Evolutionary conservation across 64 coral and sea anemone genomes (phyloP).

Genomic region (Montipora sp.): DNA sequence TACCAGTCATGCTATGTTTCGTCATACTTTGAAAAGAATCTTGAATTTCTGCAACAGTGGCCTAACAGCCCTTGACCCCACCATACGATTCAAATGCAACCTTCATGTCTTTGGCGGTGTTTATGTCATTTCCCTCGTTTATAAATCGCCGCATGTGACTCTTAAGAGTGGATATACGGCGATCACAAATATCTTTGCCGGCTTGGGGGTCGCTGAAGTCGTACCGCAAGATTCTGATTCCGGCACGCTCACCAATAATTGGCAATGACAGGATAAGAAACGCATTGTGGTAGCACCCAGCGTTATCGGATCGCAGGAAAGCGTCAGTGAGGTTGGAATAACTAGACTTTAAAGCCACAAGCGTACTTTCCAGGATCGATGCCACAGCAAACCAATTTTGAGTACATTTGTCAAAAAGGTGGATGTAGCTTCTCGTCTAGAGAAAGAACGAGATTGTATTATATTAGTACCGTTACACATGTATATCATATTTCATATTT

Average conservation of each 20-base stretch:
- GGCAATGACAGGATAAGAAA: too few species aligned
- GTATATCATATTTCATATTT: too few species aligned
- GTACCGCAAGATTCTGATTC: too few species aligned
- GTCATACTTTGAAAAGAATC: conserved; percentile 16
- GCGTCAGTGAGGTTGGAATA: not conserved
- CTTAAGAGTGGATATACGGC: conserved; percentile 48
- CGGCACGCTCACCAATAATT: too few species aligned
- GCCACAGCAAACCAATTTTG: conserved; percentile 25
- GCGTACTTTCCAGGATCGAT: conserved; percentile 25
- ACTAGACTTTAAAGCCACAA: conserved; percentile 2
- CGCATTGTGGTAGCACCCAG: too few species aligned
- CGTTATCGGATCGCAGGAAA: too few species aligned
- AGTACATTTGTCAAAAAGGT: conserved; percentile 14
- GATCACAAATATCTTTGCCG: not conserved
- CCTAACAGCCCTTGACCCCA: conserved; percentile 38
- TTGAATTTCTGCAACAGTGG: conserved; percentile 38
- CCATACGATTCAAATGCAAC: conserved; percentile 2
- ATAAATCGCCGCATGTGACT: conserved; percentile 54
- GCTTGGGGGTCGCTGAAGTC: too few species aligned
- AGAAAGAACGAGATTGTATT: not conserved
- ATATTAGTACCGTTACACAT: not conserved
- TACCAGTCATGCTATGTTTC: conserved; percentile 28
- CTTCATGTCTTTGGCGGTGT: conserved; percentile 31
- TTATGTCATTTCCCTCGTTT: conserved; percentile 57
- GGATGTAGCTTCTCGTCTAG: not conserved